Evolutionary conservation across 2,113 vertebrate genomes (phyloP), one percentile per base, ranked within the genome.

Genomic region (Hippocampus abdominalis): DNA sequence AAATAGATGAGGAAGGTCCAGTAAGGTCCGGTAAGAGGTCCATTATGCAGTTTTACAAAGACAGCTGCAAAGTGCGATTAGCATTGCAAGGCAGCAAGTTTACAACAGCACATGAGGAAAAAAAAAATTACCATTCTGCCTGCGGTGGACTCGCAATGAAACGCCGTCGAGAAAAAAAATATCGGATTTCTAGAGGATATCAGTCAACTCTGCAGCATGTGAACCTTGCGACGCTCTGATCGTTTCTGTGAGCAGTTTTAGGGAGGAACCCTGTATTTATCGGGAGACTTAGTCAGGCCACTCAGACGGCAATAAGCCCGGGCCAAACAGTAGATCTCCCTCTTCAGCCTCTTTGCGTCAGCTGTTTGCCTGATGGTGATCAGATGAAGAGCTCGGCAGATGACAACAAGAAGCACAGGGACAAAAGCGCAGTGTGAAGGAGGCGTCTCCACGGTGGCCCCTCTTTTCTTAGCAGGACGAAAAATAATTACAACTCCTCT

Each of bases 301-400:
- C 84, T 82, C 75, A 78, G 65, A 75, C 69, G 8, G 46, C 65
- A 72, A 40, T 68, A 80, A 71, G 61, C 65, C 75, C 72, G 81
- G 73, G 78, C 68, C 77, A 86, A 86, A 88, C 85, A 87, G 83
- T 78, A 85, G 72, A 70, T 46, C 68, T 75, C 70, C 88, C 92
- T 91, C 91, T 93, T 93, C 84, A 93, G 83, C 82, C 88, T 90
- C 89, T 92, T 85, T 79, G 83, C 66, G 90, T 94, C 93, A 95
- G 94, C 93, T 94, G 92, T 94, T 94, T 90, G 90, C 92, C 83
- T 88, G 91, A 93, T 93, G 93, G 93, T 86, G 91, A 92, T 93
- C 91, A 91, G 91, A 93, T 94, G 94, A 94, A 94, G 91, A 90
- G 91, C 88, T 86, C 77, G 79, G 91, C 91, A 91, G 91, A 94